These are phyloP conservation scores for Chironomus riparius DNA, from an alignment of 2,888 invertebrate genomes.

Conservation along the genomic window DNA sequence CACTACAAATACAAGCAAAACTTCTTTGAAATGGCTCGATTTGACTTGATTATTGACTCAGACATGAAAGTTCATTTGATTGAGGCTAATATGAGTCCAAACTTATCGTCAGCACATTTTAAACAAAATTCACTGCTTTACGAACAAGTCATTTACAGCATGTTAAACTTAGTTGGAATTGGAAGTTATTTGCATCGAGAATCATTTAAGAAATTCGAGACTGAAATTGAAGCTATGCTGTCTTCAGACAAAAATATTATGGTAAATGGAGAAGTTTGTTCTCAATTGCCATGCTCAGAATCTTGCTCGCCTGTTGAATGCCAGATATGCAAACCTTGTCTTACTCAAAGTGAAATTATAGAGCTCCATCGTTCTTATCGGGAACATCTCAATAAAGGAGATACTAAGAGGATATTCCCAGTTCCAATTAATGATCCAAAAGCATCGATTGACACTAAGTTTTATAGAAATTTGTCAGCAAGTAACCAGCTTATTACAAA, in stretches of 20 bases:
- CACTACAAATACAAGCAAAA: constrained; percentile 49
- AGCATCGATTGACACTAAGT: neutral
- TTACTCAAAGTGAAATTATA: constrained; percentile 49
- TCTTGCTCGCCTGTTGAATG: constrained; percentile 44
- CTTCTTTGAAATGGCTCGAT: constrained; percentile 91
- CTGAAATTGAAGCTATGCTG: constrained; percentile 51
- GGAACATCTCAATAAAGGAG: constrained; percentile 71
- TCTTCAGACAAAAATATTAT: constrained; percentile 48
- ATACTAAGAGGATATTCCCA: neutral
- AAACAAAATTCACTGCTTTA: constrained; percentile 81
- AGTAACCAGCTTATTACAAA: neutral
- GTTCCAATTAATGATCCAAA: neutral
- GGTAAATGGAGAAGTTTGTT: constrained; percentile 62
- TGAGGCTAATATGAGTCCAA: constrained; percentile 99
- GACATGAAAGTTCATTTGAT: constrained; percentile 75
- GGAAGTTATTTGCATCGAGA: constrained; percentile 44
- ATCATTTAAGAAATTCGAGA: constrained; percentile 39
- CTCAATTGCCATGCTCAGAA: constrained; percentile 45
- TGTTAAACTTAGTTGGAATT: constrained; percentile 71
- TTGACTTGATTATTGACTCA: constrained; percentile 88
- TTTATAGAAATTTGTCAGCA: neutral
- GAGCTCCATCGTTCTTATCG: constrained; percentile 57
- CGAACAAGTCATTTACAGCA: constrained; percentile 82
- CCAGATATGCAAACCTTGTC: constrained; percentile 54
- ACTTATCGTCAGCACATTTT: constrained; percentile 87